These are phyloP conservation scores for Platypus cylindrus DNA, from an alignment of 2,888 invertebrate species.

Conservation along the genomic window DNA sequence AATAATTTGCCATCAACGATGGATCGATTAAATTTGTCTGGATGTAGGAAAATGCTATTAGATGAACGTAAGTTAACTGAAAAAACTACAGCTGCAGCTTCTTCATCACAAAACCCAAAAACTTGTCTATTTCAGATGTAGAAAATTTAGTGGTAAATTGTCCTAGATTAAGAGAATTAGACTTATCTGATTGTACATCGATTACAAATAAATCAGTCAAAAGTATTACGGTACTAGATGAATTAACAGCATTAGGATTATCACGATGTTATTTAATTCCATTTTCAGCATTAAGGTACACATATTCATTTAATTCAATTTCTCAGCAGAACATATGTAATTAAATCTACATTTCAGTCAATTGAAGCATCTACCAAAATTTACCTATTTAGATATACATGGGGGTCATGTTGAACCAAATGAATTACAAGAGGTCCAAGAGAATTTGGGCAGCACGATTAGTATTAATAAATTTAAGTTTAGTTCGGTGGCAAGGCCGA, in stretches of 20 bases:
- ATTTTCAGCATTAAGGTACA: slow-evolving; percentile 57
- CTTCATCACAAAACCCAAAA: slow-evolving; percentile 1
- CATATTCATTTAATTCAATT: slow-evolving; percentile 18
- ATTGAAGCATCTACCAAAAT: slow-evolving; percentile 46
- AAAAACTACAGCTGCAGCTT: too few relatives aligned
- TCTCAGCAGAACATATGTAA: background rate
- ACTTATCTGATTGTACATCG: slow-evolving; percentile 75
- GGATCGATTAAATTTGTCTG: slow-evolving; percentile 67
- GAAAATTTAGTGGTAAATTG: slow-evolving; percentile 50
- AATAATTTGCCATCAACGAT: slow-evolving; percentile 49
- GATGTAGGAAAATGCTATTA: slow-evolving; percentile 61
- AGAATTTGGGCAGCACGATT: slow-evolving; percentile 43
- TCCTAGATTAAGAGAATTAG: slow-evolving; percentile 64
- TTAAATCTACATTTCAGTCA: slow-evolving; percentile 16
- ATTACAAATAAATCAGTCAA: slow-evolving; percentile 50
- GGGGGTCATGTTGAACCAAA: slow-evolving; percentile 59
- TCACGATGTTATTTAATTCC: slow-evolving; percentile 73
- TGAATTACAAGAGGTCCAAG: slow-evolving; percentile 41
- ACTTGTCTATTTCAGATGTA: slow-evolving; percentile 47
- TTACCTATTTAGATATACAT: slow-evolving; percentile 71
- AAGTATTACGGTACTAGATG: slow-evolving; percentile 42
- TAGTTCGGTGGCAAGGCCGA: slow-evolving; percentile 81
- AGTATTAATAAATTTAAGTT: slow-evolving; percentile 63
- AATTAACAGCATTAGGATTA: slow-evolving; percentile 63
- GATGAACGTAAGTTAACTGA: slow-evolving; percentile 52